phyloP scores from a whole-genome alignment of 2,888 invertebrate species.

The Sinotaia quadrata region DNA sequence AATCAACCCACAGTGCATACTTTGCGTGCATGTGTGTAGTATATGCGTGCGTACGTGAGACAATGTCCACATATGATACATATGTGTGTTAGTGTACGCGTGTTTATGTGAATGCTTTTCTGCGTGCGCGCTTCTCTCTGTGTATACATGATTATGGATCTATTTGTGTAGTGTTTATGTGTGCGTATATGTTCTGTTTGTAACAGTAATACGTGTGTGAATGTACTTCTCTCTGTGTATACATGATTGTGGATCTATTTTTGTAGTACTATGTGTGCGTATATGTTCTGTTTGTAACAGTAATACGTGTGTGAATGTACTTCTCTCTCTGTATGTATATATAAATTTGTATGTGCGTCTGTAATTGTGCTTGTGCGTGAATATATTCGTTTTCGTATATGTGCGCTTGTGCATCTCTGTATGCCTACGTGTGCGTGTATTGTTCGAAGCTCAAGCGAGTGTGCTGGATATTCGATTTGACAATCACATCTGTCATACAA shows the following conservation, averaged over 20 bases:
- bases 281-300: no score
- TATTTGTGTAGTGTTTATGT: background rate
- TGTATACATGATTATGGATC: background rate
- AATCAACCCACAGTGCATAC: background rate
- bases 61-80: background rate
- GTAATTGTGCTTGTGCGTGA: background rate
- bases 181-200: background rate
- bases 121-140: constrained; percentile 3
- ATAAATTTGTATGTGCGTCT: background rate
- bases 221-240: background rate
- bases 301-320: no score
- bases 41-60: background rate
- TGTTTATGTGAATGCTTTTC: background rate
- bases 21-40: background rate
- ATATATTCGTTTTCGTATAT: no score
- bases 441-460: no score
- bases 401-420: no score
- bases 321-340: background rate
- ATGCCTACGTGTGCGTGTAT: no score
- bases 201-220: background rate
- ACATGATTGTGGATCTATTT: background rate
- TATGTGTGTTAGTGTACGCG: background rate
- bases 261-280: background rate
- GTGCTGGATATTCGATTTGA: no score
- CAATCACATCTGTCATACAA: no score